phyloP scores from a whole-genome alignment of 2,888 invertebrate genomes.

The Arctia plantaginis region DNA sequence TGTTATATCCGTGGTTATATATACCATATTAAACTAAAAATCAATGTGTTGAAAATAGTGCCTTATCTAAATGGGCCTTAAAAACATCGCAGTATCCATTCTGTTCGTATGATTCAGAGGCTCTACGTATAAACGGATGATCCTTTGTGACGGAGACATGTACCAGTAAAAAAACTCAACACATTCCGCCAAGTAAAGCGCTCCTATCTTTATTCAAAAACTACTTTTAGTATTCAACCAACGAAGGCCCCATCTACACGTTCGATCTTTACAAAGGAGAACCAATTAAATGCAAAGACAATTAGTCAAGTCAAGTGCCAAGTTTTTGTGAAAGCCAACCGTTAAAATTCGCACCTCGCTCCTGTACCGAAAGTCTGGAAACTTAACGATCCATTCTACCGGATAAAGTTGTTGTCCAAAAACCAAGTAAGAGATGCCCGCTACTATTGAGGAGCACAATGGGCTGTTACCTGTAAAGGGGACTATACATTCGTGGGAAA shows the following conservation, averaged over 20 bases:
- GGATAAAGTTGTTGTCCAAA: conserved; percentile 81
- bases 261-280: conserved; percentile 41
- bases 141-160: neutral
- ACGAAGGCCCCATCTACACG: conserved; percentile 39
- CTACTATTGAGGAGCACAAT: conserved; percentile 66
- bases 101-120: neutral
- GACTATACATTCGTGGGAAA: conserved; percentile 40
- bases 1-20: too few relatives aligned
- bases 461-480: conserved; percentile 63
- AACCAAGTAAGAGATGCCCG: conserved; percentile 61
- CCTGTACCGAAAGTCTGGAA: conserved; percentile 47
- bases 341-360: conserved; percentile 70
- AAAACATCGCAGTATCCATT: neutral
- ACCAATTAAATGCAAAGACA: conserved; percentile 53
- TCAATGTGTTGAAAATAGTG: too few relatives aligned
- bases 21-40: too few relatives aligned
- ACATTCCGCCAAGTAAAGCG: conserved; percentile 7
- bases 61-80: neutral
- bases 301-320: conserved; percentile 56
- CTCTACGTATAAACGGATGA: neutral
- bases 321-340: conserved; percentile 46
- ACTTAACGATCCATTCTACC: conserved; percentile 80
- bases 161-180: neutral
- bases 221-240: conserved; percentile 35
- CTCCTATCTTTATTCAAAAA: conserved; percentile 16